phyloP scores from a whole-genome alignment of 2,888 invertebrate species.

The Chrysomela aeneicollis region DNA sequence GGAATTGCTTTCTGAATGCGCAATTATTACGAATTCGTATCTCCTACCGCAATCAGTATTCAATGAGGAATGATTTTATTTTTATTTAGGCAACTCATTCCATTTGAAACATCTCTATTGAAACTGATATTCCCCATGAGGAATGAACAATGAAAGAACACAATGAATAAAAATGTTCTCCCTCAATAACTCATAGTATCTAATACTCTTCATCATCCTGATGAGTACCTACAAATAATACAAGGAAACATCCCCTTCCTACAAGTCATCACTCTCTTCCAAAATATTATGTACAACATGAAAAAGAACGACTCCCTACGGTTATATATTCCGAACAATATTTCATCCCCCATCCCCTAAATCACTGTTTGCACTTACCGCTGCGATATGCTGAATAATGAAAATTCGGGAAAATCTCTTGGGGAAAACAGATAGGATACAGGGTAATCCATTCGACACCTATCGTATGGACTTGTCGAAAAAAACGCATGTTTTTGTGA shows the following conservation, averaged over 20 bases:
- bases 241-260: background rate
- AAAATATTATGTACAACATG: conserved; percentile 1
- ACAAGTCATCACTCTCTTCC: background rate
- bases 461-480: too few relatives aligned
- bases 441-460: background rate
- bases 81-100: background rate
- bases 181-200: background rate
- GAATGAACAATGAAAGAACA: background rate
- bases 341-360: background rate
- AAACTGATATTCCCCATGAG: background rate
- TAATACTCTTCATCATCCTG: background rate
- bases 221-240: background rate
- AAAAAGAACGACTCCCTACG: background rate
- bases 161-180: background rate
- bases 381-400: background rate
- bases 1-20: too few relatives aligned
- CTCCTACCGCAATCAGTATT: background rate
- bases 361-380: conserved; percentile 1
- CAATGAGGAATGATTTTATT: background rate
- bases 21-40: too few relatives aligned
- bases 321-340: background rate
- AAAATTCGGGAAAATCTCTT: background rate
- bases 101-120: background rate
- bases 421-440: background rate
- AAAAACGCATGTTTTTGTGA: too few relatives aligned